A percentile compares a stretch with the other conserved stretches of the same genome.
Conservation (phyloP, 1,140 invertebrate genomes). For the Telenomus remus region DNA sequence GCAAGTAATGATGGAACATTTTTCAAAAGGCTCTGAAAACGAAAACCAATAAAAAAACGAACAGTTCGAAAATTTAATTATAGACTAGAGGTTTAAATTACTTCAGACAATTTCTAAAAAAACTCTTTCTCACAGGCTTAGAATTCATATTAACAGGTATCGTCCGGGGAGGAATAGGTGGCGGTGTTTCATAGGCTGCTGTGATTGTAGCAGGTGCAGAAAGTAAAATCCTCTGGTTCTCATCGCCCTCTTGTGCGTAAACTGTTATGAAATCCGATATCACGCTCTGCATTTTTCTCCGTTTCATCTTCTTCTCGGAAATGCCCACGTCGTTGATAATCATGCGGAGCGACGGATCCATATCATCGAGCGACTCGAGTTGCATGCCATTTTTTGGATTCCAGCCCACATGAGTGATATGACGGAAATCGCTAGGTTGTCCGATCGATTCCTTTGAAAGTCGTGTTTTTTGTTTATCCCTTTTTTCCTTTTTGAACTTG, state of each 20-base stretch:
- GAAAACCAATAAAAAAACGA: no score
- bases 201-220: conserved; percentile 28
- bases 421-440: conserved; percentile 89
- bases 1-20: no score
- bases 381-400: conserved; percentile 86
- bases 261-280: conserved; percentile 97
- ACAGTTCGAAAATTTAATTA: conserved; percentile 1
- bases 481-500: conserved; percentile 71
- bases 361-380: conserved; percentile 76
- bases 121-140: conserved; percentile 56
- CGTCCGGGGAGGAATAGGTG: conserved; percentile 77
- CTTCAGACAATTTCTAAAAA: no score
- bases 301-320: conserved; percentile 85
- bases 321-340: conserved; percentile 88
- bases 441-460: conserved; percentile 94
- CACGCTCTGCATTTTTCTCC: conserved; percentile 91
- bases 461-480: conserved; percentile 78
- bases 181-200: conserved; percentile 66
- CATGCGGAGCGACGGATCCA: conserved; percentile 83
- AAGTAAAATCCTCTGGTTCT: conserved; percentile 31
- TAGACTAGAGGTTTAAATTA: no score
- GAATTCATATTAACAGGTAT: conserved; percentile 69
- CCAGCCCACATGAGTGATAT: conserved; percentile 94
- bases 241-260: conserved; percentile 73
- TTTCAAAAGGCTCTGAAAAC: no score